Evolutionary conservation across 2,888 invertebrate species (phyloP).

Genomic region (Cryptus armator): DNA sequence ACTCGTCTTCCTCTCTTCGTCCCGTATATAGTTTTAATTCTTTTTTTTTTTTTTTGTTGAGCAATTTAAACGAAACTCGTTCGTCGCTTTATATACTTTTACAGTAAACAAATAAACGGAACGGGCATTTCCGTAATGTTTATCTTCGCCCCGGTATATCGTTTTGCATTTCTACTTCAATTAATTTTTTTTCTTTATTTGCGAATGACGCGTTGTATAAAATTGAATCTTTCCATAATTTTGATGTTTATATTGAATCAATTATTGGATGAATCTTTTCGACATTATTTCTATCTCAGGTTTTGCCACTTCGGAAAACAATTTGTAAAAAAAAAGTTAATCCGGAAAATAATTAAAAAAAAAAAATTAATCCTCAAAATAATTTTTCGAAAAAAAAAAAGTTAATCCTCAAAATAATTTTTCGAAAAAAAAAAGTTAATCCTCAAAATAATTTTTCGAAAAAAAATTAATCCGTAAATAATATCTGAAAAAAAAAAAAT

Average conservation of each 20-base stretch:
- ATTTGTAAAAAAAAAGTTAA: background rate
- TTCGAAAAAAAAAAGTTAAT: background rate
- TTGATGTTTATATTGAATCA: background rate
- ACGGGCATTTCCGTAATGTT: background rate
- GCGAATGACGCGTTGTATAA: background rate
- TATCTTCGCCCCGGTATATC: background rate
- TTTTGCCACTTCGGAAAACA: background rate
- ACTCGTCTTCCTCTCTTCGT: conserved; percentile 62
- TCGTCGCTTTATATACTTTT: background rate
- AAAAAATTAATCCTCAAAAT: no score
- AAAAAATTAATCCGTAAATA: conserved; percentile 3
- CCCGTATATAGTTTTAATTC: conserved; percentile 18
- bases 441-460: background rate
- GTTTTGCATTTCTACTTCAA: conserved; percentile 40
- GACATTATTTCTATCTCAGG: background rate
- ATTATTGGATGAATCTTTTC: background rate
- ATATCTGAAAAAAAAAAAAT: no score
- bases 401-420: background rate
- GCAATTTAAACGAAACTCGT: conserved; percentile 6
- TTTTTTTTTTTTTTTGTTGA: conserved; percentile 7
- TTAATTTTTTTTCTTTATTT: conserved; percentile 37
- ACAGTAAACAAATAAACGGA: conserved; percentile 1
- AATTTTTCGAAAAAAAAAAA: no score
- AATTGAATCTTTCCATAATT: background rate
- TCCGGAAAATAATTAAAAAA: no score